Base-by-base conservation (phyloP, 1,140 invertebrate genomes). In the Andricus grossulariae region DNA sequence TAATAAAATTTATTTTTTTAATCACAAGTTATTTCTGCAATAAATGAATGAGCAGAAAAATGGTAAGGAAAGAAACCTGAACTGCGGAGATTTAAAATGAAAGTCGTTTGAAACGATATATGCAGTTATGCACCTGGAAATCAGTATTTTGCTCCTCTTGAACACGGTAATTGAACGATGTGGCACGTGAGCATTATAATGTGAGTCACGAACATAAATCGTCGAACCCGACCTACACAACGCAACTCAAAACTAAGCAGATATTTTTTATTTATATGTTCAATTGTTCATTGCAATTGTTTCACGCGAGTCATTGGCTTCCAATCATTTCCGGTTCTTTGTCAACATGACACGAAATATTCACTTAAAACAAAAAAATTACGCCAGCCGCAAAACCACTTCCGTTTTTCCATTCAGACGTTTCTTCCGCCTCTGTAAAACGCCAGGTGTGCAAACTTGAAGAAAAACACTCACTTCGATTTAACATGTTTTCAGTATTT, bases 151-250 rank as follows among this genome's bases (percentile, higher is more conserved):
- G 13, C 60, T 66, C 32, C 10, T 66, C 60, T 32, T 66, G 60
- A 66, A 66, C 16, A 39, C 60, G 60, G 39, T 66, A 66, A 66
- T 66, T 66, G 60, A 66, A 39, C 60, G 60, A 66, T 32, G 60
- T 32, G 60, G 60, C 32, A n/a, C 39, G 60, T 66, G 39, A 66
- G n/a, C 60, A 32, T 21, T 39, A 25, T 66, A 66, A 66, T 45
- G 60, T 66, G 60, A 66, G 60, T 66, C 60, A 66, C 25, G 60
- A 66, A 66, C 60, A 66, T 66, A 66, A 66, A 66, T 39, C 60
- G 32, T 45, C 60, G 32, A 32, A 16, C 25, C 16, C 60, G 60
- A 66, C 60, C 60, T 66, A 66, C 60, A 5, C 60, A 25, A 45
- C 13, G 60, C 32, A 66, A 66, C 16, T n/a, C 60, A 39, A 39